phyloP scores from a whole-genome alignment of 1,140 invertebrate genomes.

The Hycleus phaleratus region DNA sequence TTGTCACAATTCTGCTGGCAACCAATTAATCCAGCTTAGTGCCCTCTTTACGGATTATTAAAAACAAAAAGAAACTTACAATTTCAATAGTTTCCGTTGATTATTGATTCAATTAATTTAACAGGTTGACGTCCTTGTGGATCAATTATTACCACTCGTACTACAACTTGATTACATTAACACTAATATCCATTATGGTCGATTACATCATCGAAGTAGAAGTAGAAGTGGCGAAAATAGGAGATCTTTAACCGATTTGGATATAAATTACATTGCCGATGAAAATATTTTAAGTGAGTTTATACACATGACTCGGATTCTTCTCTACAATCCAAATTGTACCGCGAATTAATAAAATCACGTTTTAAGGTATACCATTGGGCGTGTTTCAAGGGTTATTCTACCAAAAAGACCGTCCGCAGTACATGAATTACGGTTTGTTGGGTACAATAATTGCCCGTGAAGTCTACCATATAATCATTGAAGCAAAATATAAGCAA shows the following conservation, averaged over 20 bases:
- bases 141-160: slow-evolving; percentile 65
- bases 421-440: slow-evolving; percentile 87
- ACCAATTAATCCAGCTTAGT: too few species aligned
- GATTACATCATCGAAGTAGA: slow-evolving; percentile 42
- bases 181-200: slow-evolving; percentile 68
- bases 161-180: slow-evolving; percentile 67
- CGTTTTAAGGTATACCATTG: slow-evolving; percentile 69
- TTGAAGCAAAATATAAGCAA: slow-evolving; percentile 18
- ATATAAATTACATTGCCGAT: slow-evolving; percentile 21
- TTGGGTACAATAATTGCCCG: slow-evolving; percentile 91
- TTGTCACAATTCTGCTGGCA: too few species aligned
- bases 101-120: slow-evolving; percentile 19
- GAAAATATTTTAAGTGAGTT: slow-evolving; percentile 29
- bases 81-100: too few species aligned
- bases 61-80: too few species aligned
- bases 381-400: slow-evolving; percentile 86
- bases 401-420: slow-evolving; percentile 73
- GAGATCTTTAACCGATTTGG: slow-evolving; percentile 23
- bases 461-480: slow-evolving; percentile 73
- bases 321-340: too few species aligned
- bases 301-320: not conserved
- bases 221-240: slow-evolving; percentile 19
- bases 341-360: too few species aligned
- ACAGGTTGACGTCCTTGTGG: slow-evolving; percentile 58
- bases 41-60: too few species aligned